Conservation (phyloP, 2,888 invertebrate genomes). For the Lycocerus yunnanus region DNA sequence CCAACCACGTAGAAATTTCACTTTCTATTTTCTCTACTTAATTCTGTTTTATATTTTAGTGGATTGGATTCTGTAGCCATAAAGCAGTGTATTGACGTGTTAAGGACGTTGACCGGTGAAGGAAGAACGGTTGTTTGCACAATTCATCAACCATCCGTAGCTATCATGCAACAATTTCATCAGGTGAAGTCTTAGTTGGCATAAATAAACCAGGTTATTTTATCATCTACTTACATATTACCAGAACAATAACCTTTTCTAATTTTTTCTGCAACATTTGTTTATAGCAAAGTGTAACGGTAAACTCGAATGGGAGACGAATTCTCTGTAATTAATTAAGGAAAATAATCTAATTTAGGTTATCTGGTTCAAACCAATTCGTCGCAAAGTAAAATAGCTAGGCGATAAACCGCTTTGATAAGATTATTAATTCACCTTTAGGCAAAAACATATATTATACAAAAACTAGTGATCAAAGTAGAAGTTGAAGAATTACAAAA, state of each 20-base stretch:
- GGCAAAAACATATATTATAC: too few relatives aligned
- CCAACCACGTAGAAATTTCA: slow-evolving; percentile 69
- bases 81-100: slow-evolving; percentile 70
- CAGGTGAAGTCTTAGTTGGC: slow-evolving; percentile 49
- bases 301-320: not conserved
- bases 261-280: not conserved
- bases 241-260: not conserved
- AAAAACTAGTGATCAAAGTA: too few relatives aligned
- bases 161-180: slow-evolving; percentile 76
- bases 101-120: slow-evolving; percentile 70
- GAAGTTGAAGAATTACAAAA: too few relatives aligned
- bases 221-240: not conserved
- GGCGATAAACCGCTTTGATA: too few relatives aligned
- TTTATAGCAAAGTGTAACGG: not conserved
- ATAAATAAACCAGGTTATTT: not conserved
- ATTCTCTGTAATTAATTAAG: too few relatives aligned
- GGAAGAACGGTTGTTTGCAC: slow-evolving; percentile 80
- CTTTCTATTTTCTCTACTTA: not conserved
- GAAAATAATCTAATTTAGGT: too few relatives aligned
- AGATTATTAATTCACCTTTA: too few relatives aligned
- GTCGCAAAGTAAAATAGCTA: too few relatives aligned
- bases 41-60: slow-evolving; percentile 50
- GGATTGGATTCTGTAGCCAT: slow-evolving; percentile 77
- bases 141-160: slow-evolving; percentile 80
- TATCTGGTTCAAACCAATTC: too few relatives aligned